Evolutionary conservation across 2,113 vertebrate genomes (phyloP), one percentile per base, ranked within the genome.

Genomic region (Porphyrio hochstetteri): DNA sequence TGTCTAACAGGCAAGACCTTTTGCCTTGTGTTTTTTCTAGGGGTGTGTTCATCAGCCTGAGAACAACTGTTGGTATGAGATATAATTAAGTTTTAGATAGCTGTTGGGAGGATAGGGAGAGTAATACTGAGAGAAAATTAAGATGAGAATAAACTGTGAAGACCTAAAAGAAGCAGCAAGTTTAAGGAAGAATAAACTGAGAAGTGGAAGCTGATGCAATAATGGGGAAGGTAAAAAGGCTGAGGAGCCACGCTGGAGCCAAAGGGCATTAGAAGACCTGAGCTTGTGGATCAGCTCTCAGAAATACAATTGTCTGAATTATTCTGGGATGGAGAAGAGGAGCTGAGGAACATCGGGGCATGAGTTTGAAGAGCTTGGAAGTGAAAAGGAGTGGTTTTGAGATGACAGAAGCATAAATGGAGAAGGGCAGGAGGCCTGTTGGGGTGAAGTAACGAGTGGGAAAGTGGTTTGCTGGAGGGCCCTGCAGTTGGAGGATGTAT

Each of bases 81-180:
- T 35, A n/a, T 81, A 88, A 93, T 94, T 94, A 88, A 93, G 69
- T 60, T 88, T 80, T 88, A 56, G 75, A 31, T 86, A 82, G 82
- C 90, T 55, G 69, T 86, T 90, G 88, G 92, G 72, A 94, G 42
- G 71, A 70, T 50, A 57, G 78, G 89, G 33, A 35, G n/a, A 53
- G 60, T 76, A 67, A 68, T 13, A 27, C 29, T 18, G 46, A 33
- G 52, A 88, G 82, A 65, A 92, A 86, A 74, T 68, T 55, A 77
- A 95, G 94, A 36, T 20, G 19, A 57, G 52, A 80, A 67, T 59
- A 82, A 80, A 80, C 29, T 48, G 38, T 79, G 93, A 61, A 82
- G 50, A 40, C 40, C 86, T 93, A 80, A 88, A 90, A 83, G 79
- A 72, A 63, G 76, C 53, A 56, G 48, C 25, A 91, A 86, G 50